A percentile compares a stretch with the other conserved stretches of the same genome.
Conservation (phyloP, 2,888 invertebrate species). For the Exephanes ischioxanthus region DNA sequence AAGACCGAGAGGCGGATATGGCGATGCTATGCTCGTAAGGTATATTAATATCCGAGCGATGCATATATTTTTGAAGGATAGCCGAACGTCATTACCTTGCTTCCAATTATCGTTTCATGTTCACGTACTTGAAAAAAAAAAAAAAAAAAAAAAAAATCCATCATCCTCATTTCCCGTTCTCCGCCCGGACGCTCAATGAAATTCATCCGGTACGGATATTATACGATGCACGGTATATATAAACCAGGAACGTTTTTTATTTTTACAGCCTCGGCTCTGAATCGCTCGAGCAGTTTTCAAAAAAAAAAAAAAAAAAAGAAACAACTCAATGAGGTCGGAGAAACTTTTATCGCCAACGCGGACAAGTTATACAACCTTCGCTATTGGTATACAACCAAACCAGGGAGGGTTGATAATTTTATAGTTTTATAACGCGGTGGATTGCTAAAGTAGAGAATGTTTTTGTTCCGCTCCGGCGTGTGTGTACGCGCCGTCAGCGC, state of each 20-base stretch:
- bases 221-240: slow-evolving; percentile 25
- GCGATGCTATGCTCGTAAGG: not conserved
- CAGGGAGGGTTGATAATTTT: slow-evolving; percentile 55
- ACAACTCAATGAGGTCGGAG: slow-evolving; percentile 22
- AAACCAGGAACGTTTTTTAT: slow-evolving; percentile 24
- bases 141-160: slow-evolving; percentile 18
- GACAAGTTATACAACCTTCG: slow-evolving; percentile 32
- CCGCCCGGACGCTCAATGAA: slow-evolving; percentile 32
- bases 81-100: slow-evolving; percentile 15
- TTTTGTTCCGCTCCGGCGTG: slow-evolving; percentile 24
- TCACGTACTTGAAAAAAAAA: not conserved
- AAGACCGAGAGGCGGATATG: not conserved
- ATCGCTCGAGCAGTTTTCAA: not conserved
- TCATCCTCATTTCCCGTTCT: slow-evolving; percentile 33
- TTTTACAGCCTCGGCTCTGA: slow-evolving; percentile 48
- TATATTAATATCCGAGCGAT: not conserved
- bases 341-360: slow-evolving; percentile 45
- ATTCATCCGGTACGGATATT: slow-evolving; percentile 31
- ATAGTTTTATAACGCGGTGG: slow-evolving; percentile 59
- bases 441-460: slow-evolving; percentile 39
- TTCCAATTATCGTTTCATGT: slow-evolving; percentile 52
- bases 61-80: slow-evolving; percentile 24
- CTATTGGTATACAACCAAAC: not conserved
- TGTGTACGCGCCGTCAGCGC: not conserved
- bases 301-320: slow-evolving; percentile 35